Evolutionary conservation across 1,140 invertebrate species (phyloP), one percentile per base, ranked within the genome.

Genomic region (Propsilocerus akamusi): DNA sequence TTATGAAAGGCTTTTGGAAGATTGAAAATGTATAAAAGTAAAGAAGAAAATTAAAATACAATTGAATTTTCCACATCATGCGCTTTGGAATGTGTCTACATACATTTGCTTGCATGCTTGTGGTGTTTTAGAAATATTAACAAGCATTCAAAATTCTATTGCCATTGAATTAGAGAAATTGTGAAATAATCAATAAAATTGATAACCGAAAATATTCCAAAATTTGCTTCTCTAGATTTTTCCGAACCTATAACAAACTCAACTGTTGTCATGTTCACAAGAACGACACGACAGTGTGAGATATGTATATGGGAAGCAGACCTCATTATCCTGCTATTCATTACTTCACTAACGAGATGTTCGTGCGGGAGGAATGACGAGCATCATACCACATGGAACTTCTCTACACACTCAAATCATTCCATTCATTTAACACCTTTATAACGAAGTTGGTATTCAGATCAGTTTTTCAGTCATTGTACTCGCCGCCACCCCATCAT

Each of bases 151-250:
- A n/a, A n/a, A n/a, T n/a, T n/a, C n/a, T n/a, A n/a, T 41, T 41
- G 10, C n/a, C 17, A 30, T 30, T 30, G 34, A 41, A 41, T 41
- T 41, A 20, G 22, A n/a, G n/a, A n/a, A n/a, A n/a, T n/a, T n/a
- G n/a, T n/a, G n/a, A 41, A 41, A 41, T 41, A 41, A 41, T 41
- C 34, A 41, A 41, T 41, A 41, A 41, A 41, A 41, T 41, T 41
- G 34, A 41, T 41, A 41, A 20, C 34, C 34, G 22, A 41, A 41
- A 41, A 41, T 41, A 12, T 41, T 41, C 34, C 22, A 41, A 41
- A 41, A n/a, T n/a, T 41, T 41, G 34, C 34, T 41, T 41, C n/a
- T n/a, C 34, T 41, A 41, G 14, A 41, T 41, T 41, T 41, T 41
- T 7, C 10, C 22, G 34, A 14, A 20, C 6, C 28, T n/a, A n/a